Evolutionary conservation across 2,888 invertebrate genomes (phyloP), one percentile per base, ranked within the genome.

Genomic region (Polymixis lichenea): DNA sequence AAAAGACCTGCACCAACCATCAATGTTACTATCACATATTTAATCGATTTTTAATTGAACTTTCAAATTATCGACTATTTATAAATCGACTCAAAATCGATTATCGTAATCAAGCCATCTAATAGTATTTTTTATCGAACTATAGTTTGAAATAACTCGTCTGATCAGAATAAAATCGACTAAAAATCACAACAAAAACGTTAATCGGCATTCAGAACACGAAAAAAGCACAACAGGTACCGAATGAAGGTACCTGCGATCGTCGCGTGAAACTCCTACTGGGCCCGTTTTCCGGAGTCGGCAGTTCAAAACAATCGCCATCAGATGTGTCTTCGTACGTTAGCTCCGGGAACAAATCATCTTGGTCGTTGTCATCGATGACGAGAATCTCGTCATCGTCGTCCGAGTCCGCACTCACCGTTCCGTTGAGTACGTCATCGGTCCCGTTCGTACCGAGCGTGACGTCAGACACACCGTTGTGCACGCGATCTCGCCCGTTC

Each of bases 311-410:
- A 78, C 89, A 88, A 82, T 95, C 95, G 53, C 89, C 91, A 80
- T 95, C 95, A 1, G 95, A 95, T 46, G 90, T 92, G 71, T 96
- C 96, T 70, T 95, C 96, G 84, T 97, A 97, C 56, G 95, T 91
- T 78, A 97, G 92, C 89, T 97, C 97, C 66, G 97, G 96, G 92
- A 95, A 96, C 91, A 94, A 87, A 80, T 96, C 96, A 89, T 96
- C 96, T 28, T 91, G 90, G 74, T 93, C 94, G 65, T 90, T 92
- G 87, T 93, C 93, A 69, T 92, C 90, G 70, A 91, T 90, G 77
- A 94, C 91, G 83, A 92, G 90, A 87, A 89, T 90, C 80, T 88
- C 93, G 77, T 92, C 92, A 66, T 91, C 92, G 66, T 92, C 93
- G 58, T 90, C 92, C 58, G 92, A 91, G 70, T 91, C 92, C 77